Evolutionary conservation across 2,888 invertebrate genomes (phyloP).

Genomic region (Eudasyphora cyanicolor): DNA sequence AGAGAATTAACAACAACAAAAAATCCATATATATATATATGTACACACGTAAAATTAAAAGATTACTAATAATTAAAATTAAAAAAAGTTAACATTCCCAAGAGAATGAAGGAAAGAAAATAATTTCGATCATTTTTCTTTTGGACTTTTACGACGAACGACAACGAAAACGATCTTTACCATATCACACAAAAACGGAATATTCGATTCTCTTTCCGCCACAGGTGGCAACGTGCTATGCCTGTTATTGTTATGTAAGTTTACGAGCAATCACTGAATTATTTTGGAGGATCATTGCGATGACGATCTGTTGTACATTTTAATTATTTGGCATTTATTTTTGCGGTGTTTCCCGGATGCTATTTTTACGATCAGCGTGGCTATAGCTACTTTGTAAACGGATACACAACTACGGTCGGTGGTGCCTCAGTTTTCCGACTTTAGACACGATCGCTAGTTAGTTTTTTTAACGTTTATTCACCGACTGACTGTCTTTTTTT

Average conservation of each 20-base stretch:
- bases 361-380: neutral
- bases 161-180: no score
- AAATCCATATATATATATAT: neutral
- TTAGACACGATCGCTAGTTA: neutral
- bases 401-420: no score
- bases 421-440: no score
- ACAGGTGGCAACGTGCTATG: slow-evolving; percentile 12
- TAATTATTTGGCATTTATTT: neutral
- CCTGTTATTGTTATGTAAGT: slow-evolving; percentile 21
- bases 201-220: neutral
- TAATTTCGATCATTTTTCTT: slow-evolving; percentile 16
- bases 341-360: neutral
- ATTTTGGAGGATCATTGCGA: neutral
- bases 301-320: neutral
- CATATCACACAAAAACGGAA: neutral
- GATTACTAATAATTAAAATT: neutral
- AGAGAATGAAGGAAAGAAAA: slow-evolving; percentile 25
- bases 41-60: neutral
- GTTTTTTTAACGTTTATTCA: slow-evolving; percentile 10
- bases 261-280: slow-evolving; percentile 20
- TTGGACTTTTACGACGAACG: slow-evolving; percentile 17
- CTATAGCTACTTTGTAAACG: neutral
- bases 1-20: slow-evolving; percentile 5
- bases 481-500: slow-evolving; percentile 26
- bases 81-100: slow-evolving; percentile 19